These are phyloP conservation scores for Diglossa cyanea DNA, from an alignment of 2,797 vertebrate species.

Conservation along the genomic window DNA sequence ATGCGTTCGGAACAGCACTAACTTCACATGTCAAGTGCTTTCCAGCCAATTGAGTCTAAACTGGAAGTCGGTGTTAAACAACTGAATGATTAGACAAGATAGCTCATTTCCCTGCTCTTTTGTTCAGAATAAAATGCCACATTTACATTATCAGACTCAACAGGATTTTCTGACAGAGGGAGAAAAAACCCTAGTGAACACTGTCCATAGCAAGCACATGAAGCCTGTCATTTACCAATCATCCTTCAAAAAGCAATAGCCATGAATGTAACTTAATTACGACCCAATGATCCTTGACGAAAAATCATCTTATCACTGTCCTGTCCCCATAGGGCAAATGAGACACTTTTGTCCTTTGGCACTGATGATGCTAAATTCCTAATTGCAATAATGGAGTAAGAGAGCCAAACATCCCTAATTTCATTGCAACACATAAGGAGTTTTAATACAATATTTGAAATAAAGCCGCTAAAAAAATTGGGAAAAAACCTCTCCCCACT, in stretches of 20 bases:
- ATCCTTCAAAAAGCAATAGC: constrained; percentile 85
- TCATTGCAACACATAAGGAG: constrained; percentile 55
- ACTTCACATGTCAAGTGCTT: constrained; percentile 99
- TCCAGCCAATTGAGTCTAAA: constrained; percentile 99
- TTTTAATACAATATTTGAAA: constrained; percentile 70
- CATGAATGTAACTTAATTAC: constrained; percentile 87
- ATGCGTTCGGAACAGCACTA: constrained; percentile 93
- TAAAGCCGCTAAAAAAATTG: constrained; percentile 28
- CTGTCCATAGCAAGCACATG: constrained; percentile 80
- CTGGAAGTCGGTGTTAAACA: constrained; percentile 93
- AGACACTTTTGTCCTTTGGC: constrained; percentile 79
- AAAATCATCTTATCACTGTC: constrained; percentile 85
- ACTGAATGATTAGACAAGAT: constrained; percentile 99
- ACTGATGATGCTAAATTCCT: constrained; percentile 77
- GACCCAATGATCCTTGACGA: constrained; percentile 85
- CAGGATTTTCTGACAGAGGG: constrained; percentile 85
- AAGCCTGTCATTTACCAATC: constrained; percentile 88
- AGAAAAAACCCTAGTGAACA: constrained; percentile 78
- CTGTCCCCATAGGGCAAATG: constrained; percentile 79
- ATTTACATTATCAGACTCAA: constrained; percentile 93
- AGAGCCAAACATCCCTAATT: constrained; percentile 73
- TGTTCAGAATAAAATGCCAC: constrained; percentile 91
- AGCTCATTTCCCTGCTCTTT: constrained; percentile 93
- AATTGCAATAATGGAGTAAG: constrained; percentile 80
- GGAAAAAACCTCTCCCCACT: neutral